phyloP scores from a whole-genome alignment of 1,140 invertebrate genomes.

The Oreohelix idahoensis region DNA sequence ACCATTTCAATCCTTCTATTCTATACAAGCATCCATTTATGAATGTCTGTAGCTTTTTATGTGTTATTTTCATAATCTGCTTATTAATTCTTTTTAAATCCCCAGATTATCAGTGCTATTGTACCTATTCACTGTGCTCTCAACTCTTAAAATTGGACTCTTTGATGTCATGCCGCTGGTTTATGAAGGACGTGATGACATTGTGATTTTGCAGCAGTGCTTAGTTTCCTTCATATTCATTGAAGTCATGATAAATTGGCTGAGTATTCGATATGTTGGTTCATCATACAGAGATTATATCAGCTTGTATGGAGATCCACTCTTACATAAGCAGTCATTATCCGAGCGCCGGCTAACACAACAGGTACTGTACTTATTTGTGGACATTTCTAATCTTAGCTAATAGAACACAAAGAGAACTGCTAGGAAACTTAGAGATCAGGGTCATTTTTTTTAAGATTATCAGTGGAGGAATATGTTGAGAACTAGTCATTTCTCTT shows the following conservation, averaged over 20 bases:
- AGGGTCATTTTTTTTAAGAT: too few species aligned
- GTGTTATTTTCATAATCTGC: background rate
- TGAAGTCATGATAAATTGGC: constrained; percentile 52
- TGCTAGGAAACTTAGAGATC: too few species aligned
- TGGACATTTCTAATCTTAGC: too few species aligned
- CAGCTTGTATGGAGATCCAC: constrained; percentile 23
- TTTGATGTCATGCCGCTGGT: constrained; percentile 44
- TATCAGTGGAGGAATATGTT: too few species aligned
- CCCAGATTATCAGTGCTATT: constrained; percentile 36
- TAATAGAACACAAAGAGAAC: too few species aligned
- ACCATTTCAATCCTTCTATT: too few species aligned
- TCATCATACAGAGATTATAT: constrained; percentile 43
- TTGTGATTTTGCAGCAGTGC: constrained; percentile 26
- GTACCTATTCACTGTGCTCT: constrained; percentile 43
- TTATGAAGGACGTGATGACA: constrained; percentile 30
- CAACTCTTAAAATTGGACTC: constrained; percentile 39
- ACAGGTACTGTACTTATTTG: background rate
- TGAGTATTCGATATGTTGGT: constrained; percentile 53
- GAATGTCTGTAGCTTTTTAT: background rate
- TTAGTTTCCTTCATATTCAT: constrained; percentile 47
- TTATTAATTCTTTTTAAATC: background rate
- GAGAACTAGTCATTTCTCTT: too few species aligned
- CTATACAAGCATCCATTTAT: background rate
- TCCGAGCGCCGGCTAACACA: background rate
- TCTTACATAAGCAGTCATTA: background rate